Conservation (phyloP, 2,888 invertebrate species). For the Halictus ligatus region DNA sequence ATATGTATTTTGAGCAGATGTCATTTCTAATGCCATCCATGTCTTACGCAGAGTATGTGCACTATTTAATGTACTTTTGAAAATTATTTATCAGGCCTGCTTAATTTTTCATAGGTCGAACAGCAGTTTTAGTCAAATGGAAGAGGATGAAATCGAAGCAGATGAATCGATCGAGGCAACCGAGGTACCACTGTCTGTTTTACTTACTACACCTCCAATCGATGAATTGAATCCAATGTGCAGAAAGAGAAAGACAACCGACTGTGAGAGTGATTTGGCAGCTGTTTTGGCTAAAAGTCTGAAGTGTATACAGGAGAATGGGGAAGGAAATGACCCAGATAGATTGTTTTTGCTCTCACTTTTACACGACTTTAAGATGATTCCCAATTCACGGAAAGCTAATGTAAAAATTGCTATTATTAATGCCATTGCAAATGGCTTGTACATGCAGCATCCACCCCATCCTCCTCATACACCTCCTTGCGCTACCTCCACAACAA, state of each 20-base stretch:
- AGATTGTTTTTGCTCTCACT: not conserved
- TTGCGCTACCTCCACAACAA: not conserved
- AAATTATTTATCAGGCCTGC: not conserved
- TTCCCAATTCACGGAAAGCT: not conserved
- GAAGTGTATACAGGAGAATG: not conserved
- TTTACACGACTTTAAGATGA: not conserved
- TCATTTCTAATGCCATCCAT: constrained; percentile 2
- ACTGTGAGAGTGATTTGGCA: not conserved
- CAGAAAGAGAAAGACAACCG: not conserved
- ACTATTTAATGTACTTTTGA: not conserved
- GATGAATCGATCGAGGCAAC: not conserved
- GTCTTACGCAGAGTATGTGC: constrained; percentile 1
- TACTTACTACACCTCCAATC: not conserved
- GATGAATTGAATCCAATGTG: not conserved
- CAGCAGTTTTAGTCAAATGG: not conserved
- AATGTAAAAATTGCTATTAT: not conserved
- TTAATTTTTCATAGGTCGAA: not conserved
- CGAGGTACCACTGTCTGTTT: not conserved
- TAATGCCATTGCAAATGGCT: not conserved
- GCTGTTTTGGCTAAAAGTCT: not conserved
- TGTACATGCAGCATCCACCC: not conserved
- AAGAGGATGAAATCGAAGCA: not conserved
- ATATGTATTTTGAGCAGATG: constrained; percentile 3
- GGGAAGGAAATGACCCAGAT: not conserved
- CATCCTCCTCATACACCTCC: not conserved